Conservation (phyloP, 2,888 invertebrate genomes). For the Cephus spinipes region DNA sequence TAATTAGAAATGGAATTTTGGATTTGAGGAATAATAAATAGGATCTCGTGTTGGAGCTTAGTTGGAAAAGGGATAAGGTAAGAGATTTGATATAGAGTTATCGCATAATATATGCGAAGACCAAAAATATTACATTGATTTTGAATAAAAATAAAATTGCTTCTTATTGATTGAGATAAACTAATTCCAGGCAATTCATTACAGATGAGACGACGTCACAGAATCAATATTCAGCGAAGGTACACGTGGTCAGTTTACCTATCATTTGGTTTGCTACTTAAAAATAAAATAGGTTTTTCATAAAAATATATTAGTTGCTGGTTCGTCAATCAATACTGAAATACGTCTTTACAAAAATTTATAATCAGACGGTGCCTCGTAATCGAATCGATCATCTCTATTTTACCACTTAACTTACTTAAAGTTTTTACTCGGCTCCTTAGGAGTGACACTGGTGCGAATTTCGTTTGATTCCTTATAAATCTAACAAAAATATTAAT, state of each 20-base stretch:
- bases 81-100: no score
- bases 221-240: neutral
- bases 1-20: neutral
- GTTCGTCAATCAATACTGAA: constrained; percentile 19
- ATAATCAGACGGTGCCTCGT: neutral
- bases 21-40: neutral
- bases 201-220: neutral
- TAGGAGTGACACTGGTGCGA: neutral
- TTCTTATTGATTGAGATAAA: neutral
- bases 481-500: neutral
- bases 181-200: neutral
- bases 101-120: no score
- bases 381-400: neutral
- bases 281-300: constrained; percentile 21
- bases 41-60: no score
- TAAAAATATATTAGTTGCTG: constrained; percentile 37
- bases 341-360: constrained; percentile 15
- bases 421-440: neutral
- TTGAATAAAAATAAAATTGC: neutral
- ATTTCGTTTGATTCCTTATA: neutral
- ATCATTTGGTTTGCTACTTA: neutral
- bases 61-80: no score
- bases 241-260: neutral
- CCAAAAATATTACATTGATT: no score
- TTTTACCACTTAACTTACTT: neutral